Evolutionary conservation across 2,888 invertebrate genomes (phyloP).

Genomic region (Agrochola litura): DNA sequence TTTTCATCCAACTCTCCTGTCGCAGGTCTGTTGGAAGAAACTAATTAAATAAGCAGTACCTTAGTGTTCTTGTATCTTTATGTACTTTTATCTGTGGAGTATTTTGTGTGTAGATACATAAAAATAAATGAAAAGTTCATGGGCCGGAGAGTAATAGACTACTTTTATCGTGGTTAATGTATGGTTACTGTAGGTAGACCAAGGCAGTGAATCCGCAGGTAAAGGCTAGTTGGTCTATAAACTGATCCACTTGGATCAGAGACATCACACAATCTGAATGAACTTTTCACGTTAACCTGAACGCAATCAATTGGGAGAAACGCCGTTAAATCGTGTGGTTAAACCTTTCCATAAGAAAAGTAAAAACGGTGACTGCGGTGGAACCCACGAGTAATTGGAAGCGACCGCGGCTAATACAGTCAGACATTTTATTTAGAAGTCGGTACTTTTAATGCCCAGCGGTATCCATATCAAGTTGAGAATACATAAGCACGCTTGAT

Average conservation of each 20-base stretch:
- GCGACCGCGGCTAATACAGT: not conserved
- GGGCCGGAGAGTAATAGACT: too few species aligned
- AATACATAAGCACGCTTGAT: slow-evolving; percentile 18
- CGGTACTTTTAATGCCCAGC: slow-evolving; percentile 23
- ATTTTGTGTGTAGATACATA: too few species aligned
- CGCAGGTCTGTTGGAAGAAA: too few species aligned
- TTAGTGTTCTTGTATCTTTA: too few species aligned
- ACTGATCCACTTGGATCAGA: not conserved
- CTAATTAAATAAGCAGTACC: too few species aligned
- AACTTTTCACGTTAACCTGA: not conserved
- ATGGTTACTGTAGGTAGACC: not conserved
- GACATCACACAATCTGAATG: not conserved
- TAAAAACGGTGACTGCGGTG: not conserved
- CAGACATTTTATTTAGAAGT: slow-evolving; percentile 16
- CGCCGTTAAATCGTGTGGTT: slow-evolving; percentile 40
- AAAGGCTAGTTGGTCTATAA: not conserved
- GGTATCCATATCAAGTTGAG: slow-evolving; percentile 1
- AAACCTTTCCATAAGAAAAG: slow-evolving; percentile 10
- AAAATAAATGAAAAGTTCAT: too few species aligned
- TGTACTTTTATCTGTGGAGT: too few species aligned
- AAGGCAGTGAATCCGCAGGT: not conserved
- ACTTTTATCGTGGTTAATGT: too few species aligned
- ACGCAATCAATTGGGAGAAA: slow-evolving; percentile 24
- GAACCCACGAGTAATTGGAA: slow-evolving; percentile 16
- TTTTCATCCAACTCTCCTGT: too few species aligned